Conservation (phyloP, 2,888 invertebrate species). For the Patella pellucida region DNA sequence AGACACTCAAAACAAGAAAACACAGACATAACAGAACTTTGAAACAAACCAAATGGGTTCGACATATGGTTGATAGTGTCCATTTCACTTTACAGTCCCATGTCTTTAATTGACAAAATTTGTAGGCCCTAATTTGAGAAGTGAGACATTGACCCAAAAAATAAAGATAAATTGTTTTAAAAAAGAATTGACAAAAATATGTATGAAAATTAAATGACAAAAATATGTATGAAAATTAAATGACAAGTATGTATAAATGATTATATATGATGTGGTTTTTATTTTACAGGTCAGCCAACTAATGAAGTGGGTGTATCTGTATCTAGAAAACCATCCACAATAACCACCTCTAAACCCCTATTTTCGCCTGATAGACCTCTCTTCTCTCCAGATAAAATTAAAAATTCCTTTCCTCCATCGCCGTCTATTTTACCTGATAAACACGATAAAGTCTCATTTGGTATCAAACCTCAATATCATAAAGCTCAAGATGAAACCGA, state of each 20-base stretch:
- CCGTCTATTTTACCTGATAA: constrained; percentile 43
- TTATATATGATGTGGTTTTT: constrained; percentile 4
- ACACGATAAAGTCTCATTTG: constrained; percentile 59
- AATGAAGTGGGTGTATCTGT: constrained; percentile 45
- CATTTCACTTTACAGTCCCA: too few relatives aligned
- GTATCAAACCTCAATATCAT: constrained; percentile 35
- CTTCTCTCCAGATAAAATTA: constrained; percentile 17
- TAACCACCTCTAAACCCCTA: constrained; percentile 34
- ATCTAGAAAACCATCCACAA: constrained; percentile 34
- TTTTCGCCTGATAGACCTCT: constrained; percentile 28
- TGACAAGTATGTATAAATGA: neutral
- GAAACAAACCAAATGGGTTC: too few relatives aligned
- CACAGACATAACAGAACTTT: too few relatives aligned
- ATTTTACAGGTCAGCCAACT: constrained; percentile 36
- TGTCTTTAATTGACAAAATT: too few relatives aligned
- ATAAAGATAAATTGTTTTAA: too few relatives aligned
- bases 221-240: too few relatives aligned
- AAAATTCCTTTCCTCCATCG: constrained; percentile 11
- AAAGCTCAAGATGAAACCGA: constrained; percentile 12
- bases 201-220: too few relatives aligned
- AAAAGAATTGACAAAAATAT: too few relatives aligned
- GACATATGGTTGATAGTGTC: too few relatives aligned
- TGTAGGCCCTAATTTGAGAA: too few relatives aligned
- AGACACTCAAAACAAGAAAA: too few relatives aligned
- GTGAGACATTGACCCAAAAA: too few relatives aligned